Base-by-base conservation (phyloP, 2,113 vertebrate genomes). In the Amphiprion ocellaris region DNA sequence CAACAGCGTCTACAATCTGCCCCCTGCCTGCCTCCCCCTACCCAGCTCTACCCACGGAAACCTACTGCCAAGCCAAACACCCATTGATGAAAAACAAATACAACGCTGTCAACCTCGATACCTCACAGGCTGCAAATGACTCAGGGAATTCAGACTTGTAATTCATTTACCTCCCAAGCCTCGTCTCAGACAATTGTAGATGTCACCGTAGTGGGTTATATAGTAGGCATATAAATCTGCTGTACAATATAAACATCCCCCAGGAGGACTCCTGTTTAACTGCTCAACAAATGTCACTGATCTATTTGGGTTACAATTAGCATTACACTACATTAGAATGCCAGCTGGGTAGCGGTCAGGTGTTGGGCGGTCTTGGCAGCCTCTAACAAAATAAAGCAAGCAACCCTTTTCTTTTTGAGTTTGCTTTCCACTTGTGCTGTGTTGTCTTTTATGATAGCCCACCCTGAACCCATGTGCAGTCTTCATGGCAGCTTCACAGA, bases 71-170 rank as follows among this genome's bases (percentile, higher is more conserved):
- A 93, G 61, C 74, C 69, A 89, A 90, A 90, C 77, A 87, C 54
- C 58, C 26, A 0, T 78, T 88, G 86, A 92, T 77, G 80, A 85
- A 90, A 90, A 87, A 83, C 86, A 92, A 90, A 91, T 49, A 89
- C 44, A 46, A 77, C 41, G 12, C 76, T 11, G 41, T 85, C 74
- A 82, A 68, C 66, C 54, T 69, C 24, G 21, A 56, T 69, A 79
- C 83, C 82, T 66, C 80, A 59, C 68, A 63, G 70, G 76, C 74
- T 44, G 75, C 74, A 67, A 58, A 84, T 66, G 63, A 85, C 77
- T 80, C 6, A 1, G 60, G 52, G 72, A 83, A 85, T 79, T 73
- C 46, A 68, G 69, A 58, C 55, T 56, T 63, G 37, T 73, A 63
- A 83, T 41, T 77, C 64, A 46, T 70, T 59, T 33, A 58, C 82